Percentiles rank a stretch among this genome's conserved stretches.
Conservation (phyloP, 2,888 invertebrate species). For the Ochropleura leucogaster region DNA sequence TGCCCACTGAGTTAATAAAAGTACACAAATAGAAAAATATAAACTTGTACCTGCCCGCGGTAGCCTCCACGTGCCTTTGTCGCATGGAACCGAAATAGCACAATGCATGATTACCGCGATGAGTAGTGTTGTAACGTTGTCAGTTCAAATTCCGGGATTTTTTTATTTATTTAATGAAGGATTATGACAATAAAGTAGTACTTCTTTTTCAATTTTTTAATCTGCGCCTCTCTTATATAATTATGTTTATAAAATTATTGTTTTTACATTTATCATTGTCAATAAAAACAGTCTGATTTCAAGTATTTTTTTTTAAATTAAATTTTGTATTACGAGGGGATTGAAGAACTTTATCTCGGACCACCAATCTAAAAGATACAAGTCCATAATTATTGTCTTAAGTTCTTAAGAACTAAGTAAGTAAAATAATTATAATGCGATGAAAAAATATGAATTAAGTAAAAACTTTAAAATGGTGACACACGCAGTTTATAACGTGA, state of each 20-base stretch:
- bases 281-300: not conserved
- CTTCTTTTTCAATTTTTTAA: not conserved
- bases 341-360: too few relatives aligned
- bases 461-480: too few relatives aligned
- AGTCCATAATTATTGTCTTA: too few relatives aligned
- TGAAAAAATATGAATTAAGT: too few relatives aligned
- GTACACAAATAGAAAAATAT: constrained; percentile 7
- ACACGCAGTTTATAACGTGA: too few relatives aligned
- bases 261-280: not conserved
- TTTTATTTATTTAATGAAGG: too few relatives aligned
- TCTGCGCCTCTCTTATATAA: not conserved
- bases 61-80: constrained; percentile 29
- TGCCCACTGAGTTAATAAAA: constrained; percentile 11
- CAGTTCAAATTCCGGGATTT: constrained; percentile 16
- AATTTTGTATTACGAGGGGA: too few relatives aligned
- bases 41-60: not conserved
- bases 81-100: constrained; percentile 29
- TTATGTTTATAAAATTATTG: not conserved
- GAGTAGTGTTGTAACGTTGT: constrained; percentile 39
- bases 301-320: not conserved
- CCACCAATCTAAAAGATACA: too few relatives aligned
- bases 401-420: too few relatives aligned
- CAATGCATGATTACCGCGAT: constrained; percentile 14
- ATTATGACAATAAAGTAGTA: not conserved
- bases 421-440: too few relatives aligned